Percentiles rank a stretch among this genome's conserved stretches.
These are phyloP conservation scores for Ceratitis capitata DNA, from an alignment of 1,140 invertebrate species.

Conservation along the genomic window DNA sequence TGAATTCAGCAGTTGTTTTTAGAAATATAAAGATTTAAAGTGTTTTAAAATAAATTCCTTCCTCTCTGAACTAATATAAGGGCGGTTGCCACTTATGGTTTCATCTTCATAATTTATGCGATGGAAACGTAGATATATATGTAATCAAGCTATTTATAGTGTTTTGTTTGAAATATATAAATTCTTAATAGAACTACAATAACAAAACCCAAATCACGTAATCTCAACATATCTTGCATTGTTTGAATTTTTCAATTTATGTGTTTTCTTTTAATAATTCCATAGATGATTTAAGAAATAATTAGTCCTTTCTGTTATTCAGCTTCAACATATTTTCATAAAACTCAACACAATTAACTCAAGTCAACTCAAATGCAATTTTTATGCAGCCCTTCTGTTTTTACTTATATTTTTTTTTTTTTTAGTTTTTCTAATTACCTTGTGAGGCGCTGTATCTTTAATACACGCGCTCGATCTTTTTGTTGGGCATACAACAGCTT, in stretches of 20 bases:
- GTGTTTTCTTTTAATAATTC: background rate
- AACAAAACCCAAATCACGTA: slow-evolving; percentile 25
- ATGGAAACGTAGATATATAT: background rate
- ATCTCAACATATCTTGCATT: background rate
- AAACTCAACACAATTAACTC: slow-evolving; percentile 14
- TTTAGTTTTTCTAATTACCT: slow-evolving; percentile 54
- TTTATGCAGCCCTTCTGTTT: slow-evolving; percentile 23
- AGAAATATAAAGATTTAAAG: slow-evolving; percentile 17
- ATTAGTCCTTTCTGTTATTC: slow-evolving; percentile 15
- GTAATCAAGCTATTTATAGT: background rate
- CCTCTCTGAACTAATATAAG: background rate
- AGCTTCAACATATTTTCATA: slow-evolving; percentile 26
- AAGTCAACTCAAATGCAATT: slow-evolving; percentile 31
- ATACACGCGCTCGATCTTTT: slow-evolving; percentile 60
- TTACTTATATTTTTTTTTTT: too few relatives aligned
- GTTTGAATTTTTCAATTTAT: background rate
- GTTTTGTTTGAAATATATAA: slow-evolving; percentile 4
- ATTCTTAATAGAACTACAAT: background rate
- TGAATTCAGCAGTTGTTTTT: background rate
- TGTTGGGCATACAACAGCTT: slow-evolving; percentile 61
- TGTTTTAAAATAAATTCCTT: background rate
- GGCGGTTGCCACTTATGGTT: background rate
- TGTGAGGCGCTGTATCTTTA: slow-evolving; percentile 63
- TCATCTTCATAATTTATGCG: slow-evolving; percentile 8
- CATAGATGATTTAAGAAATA: background rate